A percentile compares a stretch with the other conserved stretches of the same genome.
phyloP scores from a whole-genome alignment of 1,140 invertebrate species.

The Gonioctena quinquepunctata region DNA sequence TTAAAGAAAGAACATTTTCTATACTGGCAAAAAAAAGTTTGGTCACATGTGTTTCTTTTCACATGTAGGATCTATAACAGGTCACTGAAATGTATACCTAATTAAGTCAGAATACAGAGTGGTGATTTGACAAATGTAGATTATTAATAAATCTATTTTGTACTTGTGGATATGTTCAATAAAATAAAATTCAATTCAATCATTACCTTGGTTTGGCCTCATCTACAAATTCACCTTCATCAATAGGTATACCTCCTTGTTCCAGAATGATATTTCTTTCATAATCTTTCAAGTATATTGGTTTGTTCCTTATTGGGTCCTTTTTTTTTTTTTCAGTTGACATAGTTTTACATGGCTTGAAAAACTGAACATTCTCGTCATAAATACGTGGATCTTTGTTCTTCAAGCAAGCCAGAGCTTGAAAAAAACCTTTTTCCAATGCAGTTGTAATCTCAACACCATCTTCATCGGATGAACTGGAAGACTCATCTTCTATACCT shows the following conservation, averaged over 20 bases:
- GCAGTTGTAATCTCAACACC: conserved; percentile 64
- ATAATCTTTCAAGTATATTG: conserved; percentile 78
- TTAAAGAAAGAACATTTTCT: too few relatives aligned
- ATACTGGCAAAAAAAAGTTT: too few relatives aligned
- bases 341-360: conserved; percentile 13
- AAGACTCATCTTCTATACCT: conserved; percentile 51
- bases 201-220: conserved; percentile 19
- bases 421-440: conserved; percentile 85
- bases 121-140: too few relatives aligned
- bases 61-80: too few relatives aligned
- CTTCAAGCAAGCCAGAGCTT: conserved; percentile 82
- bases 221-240: conserved; percentile 56
- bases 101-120: too few relatives aligned
- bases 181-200: too few relatives aligned
- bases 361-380: conserved; percentile 79
- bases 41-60: too few relatives aligned
- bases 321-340: conserved; percentile 57
- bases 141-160: too few relatives aligned
- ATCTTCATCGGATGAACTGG: conserved; percentile 63
- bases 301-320: conserved; percentile 61
- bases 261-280: conserved; percentile 77
- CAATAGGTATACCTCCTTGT: conserved; percentile 65
- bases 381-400: conserved; percentile 89
- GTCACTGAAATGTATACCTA: too few relatives aligned
- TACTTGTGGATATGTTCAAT: too few relatives aligned